Evolutionary conservation across 2,113 vertebrate genomes (phyloP).

Genomic region (Centropus bengalensis): DNA sequence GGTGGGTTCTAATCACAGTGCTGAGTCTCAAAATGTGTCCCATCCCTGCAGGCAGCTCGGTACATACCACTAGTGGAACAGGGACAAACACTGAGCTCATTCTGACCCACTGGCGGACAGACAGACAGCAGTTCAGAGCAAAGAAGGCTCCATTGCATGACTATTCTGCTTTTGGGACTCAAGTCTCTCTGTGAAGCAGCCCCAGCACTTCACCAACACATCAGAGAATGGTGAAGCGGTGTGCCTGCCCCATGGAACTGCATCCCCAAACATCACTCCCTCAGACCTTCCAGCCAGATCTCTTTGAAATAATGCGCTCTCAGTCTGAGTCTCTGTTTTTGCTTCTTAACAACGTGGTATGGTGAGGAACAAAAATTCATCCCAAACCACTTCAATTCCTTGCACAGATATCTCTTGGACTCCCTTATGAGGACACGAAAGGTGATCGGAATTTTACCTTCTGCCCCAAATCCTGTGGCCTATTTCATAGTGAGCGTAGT

Average conservation of each 20-base stretch:
- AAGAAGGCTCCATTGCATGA: neutral
- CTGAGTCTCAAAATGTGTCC: neutral
- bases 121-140: neutral
- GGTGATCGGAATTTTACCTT: neutral
- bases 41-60: rapidly evolving
- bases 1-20: neutral
- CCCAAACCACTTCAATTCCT: neutral
- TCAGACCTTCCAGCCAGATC: neutral
- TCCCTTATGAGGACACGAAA: rapidly evolving
- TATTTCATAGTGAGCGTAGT: neutral
- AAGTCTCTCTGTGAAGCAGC: neutral
- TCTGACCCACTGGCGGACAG: neutral
- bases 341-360: neutral
- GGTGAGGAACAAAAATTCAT: neutral
- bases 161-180: neutral
- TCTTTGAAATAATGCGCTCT: neutral
- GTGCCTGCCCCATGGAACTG: too few relatives aligned
- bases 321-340: neutral
- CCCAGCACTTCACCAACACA: neutral
- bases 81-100: neutral
- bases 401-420: neutral
- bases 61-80: neutral
- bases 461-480: neutral
- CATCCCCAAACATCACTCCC: neutral
- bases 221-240: neutral